These are phyloP conservation scores for Drosophila prosaltans DNA, from an alignment of 1,140 invertebrate species.

Conservation along the genomic window DNA sequence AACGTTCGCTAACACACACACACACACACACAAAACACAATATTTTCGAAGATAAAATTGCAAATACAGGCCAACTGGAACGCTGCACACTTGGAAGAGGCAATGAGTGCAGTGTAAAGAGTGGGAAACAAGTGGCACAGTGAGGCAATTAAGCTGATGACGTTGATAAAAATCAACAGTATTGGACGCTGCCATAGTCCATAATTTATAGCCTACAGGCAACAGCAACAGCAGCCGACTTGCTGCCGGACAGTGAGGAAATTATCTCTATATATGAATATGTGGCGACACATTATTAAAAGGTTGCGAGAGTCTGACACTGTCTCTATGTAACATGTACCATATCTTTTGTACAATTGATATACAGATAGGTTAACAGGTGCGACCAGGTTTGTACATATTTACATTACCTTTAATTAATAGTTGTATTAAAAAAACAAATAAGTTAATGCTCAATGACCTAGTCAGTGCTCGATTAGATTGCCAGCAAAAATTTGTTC, in stretches of 20 bases:
- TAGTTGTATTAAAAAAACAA: constrained; percentile 29
- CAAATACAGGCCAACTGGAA: constrained; percentile 46
- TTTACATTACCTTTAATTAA: constrained; percentile 36
- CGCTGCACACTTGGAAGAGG: neutral
- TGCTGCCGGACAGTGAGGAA: constrained; percentile 47
- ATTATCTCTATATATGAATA: constrained; percentile 62
- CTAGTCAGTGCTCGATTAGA: constrained; percentile 3
- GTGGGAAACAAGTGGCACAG: constrained; percentile 50
- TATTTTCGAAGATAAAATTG: constrained; percentile 70
- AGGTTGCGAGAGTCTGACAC: constrained; percentile 48
- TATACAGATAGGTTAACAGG: constrained; percentile 42
- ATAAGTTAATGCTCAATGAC: constrained; percentile 22
- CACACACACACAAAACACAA: constrained; percentile 20
- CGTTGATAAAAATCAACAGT: constrained; percentile 80
- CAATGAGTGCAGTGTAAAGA: constrained; percentile 1
- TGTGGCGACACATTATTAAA: constrained; percentile 71
- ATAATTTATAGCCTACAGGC: constrained; percentile 68
- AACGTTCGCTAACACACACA: constrained; percentile 29
- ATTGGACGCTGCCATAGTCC: constrained; percentile 38
- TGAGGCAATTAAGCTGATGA: constrained; percentile 82
- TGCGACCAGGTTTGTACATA: constrained; percentile 39
- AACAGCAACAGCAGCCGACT: constrained; percentile 22
- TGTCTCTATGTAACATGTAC: constrained; percentile 48
- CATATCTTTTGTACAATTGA: constrained; percentile 36
- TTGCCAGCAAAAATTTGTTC: neutral